Evolutionary conservation across 2,888 invertebrate genomes (phyloP).

Genomic region (Latrodectus hesperus): DNA sequence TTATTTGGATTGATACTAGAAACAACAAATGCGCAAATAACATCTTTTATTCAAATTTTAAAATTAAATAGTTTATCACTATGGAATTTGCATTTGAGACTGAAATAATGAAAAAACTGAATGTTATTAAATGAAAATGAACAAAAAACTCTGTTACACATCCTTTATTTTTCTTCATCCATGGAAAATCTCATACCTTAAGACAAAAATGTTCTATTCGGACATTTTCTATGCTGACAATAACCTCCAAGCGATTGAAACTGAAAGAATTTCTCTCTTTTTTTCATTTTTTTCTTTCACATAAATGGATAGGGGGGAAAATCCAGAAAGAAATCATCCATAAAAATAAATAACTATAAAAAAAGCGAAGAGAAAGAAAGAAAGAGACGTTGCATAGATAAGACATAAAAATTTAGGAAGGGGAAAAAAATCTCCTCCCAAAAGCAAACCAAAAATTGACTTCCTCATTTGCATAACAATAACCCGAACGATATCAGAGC

Average conservation of each 20-base stretch:
- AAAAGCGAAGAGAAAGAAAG: constrained; percentile 1
- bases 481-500: constrained; percentile 34
- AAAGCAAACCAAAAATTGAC: constrained; percentile 47
- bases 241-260: constrained; percentile 17
- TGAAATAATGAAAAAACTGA: no score
- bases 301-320: no score
- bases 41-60: no score
- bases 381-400: constrained; percentile 4
- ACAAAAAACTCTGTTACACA: no score
- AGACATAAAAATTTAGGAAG: constrained; percentile 7
- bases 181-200: no score
- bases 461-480: constrained; percentile 67
- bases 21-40: no score
- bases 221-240: neutral
- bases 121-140: no score
- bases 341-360: constrained; percentile 10
- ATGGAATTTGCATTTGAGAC: no score
- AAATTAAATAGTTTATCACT: no score
- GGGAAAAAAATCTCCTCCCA: constrained; percentile 10
- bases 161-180: no score
- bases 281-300: neutral
- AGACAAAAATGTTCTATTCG: neutral
- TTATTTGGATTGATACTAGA: no score
- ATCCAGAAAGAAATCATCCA: neutral
- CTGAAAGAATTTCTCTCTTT: constrained; percentile 8